Base-by-base conservation (phyloP, 2,113 vertebrate species). In the Drymodes brunneopygia region DNA sequence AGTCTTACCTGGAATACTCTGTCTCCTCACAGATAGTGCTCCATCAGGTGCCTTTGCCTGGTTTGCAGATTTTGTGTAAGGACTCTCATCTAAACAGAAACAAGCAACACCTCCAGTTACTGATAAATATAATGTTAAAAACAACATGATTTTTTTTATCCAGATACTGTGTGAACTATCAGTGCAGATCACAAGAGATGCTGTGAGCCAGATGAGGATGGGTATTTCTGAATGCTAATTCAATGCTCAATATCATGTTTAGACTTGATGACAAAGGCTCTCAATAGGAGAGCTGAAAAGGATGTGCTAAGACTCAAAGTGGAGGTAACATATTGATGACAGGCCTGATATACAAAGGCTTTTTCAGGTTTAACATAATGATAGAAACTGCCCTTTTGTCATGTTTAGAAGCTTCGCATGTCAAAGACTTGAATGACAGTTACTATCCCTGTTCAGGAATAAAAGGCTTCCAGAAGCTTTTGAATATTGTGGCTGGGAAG, bases 11-110 rank as follows among this genome's bases (percentile, higher is more conserved):
- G 99, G 99, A 94, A 99, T 99, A 97, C 99, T 99, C 98, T 99
- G 99, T 98, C 99, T 99, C 98, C 99, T 98, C 98, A 99, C 98
- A 97, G 99, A 99, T 98, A 99, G 98, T 77, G 99, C 98, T 98
- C 99, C 99, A 96, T 99, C 99, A 70, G 99, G 98, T 97, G 99
- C 98, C 96, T 98, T 98, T 92, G 98, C 98, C 96, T 99, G 99
- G 97, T 98, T 98, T 96, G 99, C 98, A 98, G 99, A 99, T 97
- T 99, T 99, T 96, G 98, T 98, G 97, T 99, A 99, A 92, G 99
- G 99, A 97, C 99, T 99, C 95, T 99, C 99, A 99, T 99, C 99
- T 99, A 98, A 98, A 97, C 97, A 86, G 98, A 96, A 95, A 97
- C 95, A 96, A 97, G 93, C 92, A 96, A 96, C 58, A 96, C 91